phyloP scores from a whole-genome alignment of 2,888 invertebrate species.

The Brachypalpus laphriformis region DNA sequence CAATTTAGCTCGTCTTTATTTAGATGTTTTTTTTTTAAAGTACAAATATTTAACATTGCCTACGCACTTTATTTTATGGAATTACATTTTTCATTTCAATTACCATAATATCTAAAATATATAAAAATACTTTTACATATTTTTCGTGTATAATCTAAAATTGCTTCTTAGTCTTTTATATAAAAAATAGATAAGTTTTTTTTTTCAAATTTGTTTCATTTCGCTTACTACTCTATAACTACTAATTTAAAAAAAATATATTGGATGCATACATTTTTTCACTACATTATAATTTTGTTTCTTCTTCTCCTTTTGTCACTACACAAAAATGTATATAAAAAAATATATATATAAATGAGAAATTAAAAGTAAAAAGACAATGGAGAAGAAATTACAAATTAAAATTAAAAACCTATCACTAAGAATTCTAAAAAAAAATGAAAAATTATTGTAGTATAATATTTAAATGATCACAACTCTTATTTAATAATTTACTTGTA shows the following conservation, averaged over 20 bases:
- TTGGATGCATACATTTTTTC: constrained; percentile 29
- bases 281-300: constrained; percentile 11
- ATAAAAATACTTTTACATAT: constrained; percentile 48
- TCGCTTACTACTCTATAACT: constrained; percentile 22
- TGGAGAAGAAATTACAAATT: constrained; percentile 41
- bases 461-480: constrained; percentile 83
- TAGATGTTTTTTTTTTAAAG: constrained; percentile 61
- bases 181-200: constrained; percentile 46
- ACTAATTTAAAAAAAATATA: background rate
- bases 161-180: constrained; percentile 73
- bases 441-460: constrained; percentile 77
- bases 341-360: constrained; percentile 51
- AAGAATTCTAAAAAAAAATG: constrained; percentile 65
- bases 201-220: constrained; percentile 41
- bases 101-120: constrained; percentile 49
- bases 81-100: constrained; percentile 36
- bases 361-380: constrained; percentile 29
- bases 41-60: constrained; percentile 69
- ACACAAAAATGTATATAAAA: constrained; percentile 16
- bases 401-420: constrained; percentile 47
- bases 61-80: constrained; percentile 50
- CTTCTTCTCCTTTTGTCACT: constrained; percentile 21
- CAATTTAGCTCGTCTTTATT: constrained; percentile 72
- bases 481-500: constrained; percentile 76
- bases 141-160: constrained; percentile 54